Evolutionary conservation across 2,888 invertebrate species (phyloP).

Genomic region (Amphipoea lucens): DNA sequence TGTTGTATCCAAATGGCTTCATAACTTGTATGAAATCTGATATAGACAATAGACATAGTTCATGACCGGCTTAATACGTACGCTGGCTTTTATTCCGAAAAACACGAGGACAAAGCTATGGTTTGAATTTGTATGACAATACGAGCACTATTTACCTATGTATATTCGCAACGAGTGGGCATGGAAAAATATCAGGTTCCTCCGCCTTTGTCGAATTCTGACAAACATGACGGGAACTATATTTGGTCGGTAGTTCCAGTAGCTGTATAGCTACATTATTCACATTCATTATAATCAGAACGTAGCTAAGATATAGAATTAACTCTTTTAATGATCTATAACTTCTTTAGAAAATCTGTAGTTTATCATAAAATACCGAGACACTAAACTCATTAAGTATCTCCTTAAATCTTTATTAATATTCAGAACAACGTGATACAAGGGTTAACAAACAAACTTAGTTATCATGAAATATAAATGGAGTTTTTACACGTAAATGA

Average conservation of each 20-base stretch:
- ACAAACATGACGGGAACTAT: background rate
- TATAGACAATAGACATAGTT: constrained; percentile 50
- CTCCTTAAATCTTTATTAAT: constrained; percentile 25
- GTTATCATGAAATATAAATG: constrained; percentile 48
- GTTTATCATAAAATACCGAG: constrained; percentile 3
- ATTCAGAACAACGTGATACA: constrained; percentile 17
- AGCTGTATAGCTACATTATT: background rate
- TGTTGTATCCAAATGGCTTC: constrained; percentile 33
- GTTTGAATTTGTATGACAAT: constrained; percentile 43
- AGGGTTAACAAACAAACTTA: constrained; percentile 35
- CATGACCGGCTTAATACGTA: constrained; percentile 42
- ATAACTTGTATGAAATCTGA: constrained; percentile 38
- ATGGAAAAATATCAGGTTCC: constrained; percentile 30
- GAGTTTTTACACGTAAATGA: constrained; percentile 47
- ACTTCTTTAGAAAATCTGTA: background rate
- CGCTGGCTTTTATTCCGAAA: constrained; percentile 44
- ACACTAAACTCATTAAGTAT: constrained; percentile 2
- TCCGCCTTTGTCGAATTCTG: constrained; percentile 15
- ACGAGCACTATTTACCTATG: constrained; percentile 7
- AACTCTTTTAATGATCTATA: background rate
- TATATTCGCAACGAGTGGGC: constrained; percentile 24
- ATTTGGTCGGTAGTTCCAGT: background rate
- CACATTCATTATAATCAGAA: background rate
- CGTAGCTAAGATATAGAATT: background rate
- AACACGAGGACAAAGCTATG: constrained; percentile 16